Evolutionary conservation across 2,888 invertebrate species (phyloP).

Genomic region (Hirtodrosophila trivittata): DNA sequence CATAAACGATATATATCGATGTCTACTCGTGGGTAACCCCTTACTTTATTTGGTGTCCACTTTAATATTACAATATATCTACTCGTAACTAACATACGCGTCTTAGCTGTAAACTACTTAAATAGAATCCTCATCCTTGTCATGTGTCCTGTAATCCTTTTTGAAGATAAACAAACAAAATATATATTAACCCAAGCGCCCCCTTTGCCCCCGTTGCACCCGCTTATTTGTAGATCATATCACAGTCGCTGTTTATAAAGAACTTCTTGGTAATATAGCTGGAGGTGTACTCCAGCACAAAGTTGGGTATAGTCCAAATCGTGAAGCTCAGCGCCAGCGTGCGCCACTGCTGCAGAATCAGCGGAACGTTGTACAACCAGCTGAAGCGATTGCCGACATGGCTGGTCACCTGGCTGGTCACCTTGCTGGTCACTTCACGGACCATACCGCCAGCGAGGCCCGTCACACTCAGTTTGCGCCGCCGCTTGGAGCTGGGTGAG

Average conservation of each 20-base stretch:
- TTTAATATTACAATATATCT: neutral
- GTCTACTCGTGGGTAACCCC: slow-evolving; percentile 59
- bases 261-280: slow-evolving; percentile 73
- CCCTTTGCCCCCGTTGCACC: too few species aligned
- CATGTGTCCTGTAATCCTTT: slow-evolving; percentile 31
- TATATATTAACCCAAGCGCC: neutral
- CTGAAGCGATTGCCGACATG: slow-evolving; percentile 53
- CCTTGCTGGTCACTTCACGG: slow-evolving; percentile 54
- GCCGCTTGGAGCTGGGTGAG: slow-evolving; percentile 35
- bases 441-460: slow-evolving; percentile 58
- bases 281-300: slow-evolving; percentile 68
- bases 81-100: slow-evolving; percentile 22
- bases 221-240: slow-evolving; percentile 78
- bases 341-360: slow-evolving; percentile 58
- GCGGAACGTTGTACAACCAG: slow-evolving; percentile 64
- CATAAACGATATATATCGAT: slow-evolving; percentile 30
- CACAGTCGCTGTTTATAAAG: slow-evolving; percentile 80
- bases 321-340: slow-evolving; percentile 60
- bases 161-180: slow-evolving; percentile 1
- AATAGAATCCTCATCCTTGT: slow-evolving; percentile 57
- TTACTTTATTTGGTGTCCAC: slow-evolving; percentile 37
- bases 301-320: slow-evolving; percentile 79
- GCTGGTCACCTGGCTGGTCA: slow-evolving; percentile 49
- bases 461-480: slow-evolving; percentile 57
- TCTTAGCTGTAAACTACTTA: slow-evolving; percentile 37